These are phyloP conservation scores for Hiodon tergisus DNA, from an alignment of 2,113 vertebrate species.

Conservation along the genomic window DNA sequence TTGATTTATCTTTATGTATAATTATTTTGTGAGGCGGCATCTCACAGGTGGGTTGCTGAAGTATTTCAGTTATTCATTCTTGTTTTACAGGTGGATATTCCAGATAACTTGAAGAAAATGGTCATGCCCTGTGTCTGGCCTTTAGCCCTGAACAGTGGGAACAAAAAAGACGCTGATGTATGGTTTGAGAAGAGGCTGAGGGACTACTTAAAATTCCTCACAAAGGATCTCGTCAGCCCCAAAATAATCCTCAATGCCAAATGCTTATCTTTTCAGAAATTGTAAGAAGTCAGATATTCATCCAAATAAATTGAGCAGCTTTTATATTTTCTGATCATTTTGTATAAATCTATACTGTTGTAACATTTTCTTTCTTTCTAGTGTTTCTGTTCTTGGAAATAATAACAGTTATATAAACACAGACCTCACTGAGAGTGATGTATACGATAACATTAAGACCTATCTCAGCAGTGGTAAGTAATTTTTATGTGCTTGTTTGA, in stretches of 20 bases:
- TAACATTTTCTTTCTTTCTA: constrained; percentile 29
- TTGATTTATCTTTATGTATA: background rate
- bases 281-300: constrained; percentile 46
- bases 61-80: background rate
- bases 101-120: constrained; percentile 26
- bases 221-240: constrained; percentile 47
- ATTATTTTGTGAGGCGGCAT: background rate
- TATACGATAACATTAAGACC: constrained; percentile 49
- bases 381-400: constrained; percentile 46
- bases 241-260: constrained; percentile 36
- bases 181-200: constrained; percentile 52
- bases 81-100: constrained; percentile 47
- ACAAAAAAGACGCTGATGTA: constrained; percentile 39
- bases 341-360: background rate
- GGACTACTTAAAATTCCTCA: constrained; percentile 54
- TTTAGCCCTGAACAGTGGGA: constrained; percentile 41
- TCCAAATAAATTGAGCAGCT: background rate
- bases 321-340: background rate
- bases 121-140: constrained; percentile 59
- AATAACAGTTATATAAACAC: constrained; percentile 39
- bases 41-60: background rate
- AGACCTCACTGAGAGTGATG: constrained; percentile 41
- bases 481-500: background rate
- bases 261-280: constrained; percentile 55
- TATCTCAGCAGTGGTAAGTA: constrained; percentile 56